A percentile compares a stretch with the other conserved stretches of the same genome.
Evolutionary conservation across 2,888 invertebrate genomes (phyloP).

Genomic region (Monopis laevigella): DNA sequence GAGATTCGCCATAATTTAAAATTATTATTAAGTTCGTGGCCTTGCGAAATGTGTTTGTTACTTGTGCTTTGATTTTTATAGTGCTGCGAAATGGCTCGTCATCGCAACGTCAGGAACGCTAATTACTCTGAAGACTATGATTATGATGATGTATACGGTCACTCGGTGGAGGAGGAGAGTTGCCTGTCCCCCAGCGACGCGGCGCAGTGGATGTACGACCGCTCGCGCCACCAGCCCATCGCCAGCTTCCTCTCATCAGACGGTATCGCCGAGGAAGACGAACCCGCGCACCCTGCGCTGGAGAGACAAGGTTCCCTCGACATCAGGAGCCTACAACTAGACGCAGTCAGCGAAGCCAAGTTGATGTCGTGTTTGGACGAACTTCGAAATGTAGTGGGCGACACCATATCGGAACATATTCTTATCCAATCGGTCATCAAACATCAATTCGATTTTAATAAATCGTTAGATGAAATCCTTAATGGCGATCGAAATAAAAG

Average conservation of each 20-base stretch:
- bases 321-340: slow-evolving; percentile 57
- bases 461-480: slow-evolving; percentile 78
- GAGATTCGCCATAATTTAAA: too few relatives aligned
- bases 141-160: slow-evolving; percentile 91
- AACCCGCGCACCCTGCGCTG: slow-evolving; percentile 38
- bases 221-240: slow-evolving; percentile 77
- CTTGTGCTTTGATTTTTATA: too few relatives aligned
- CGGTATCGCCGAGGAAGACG: slow-evolving; percentile 75
- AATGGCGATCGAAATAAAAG: slow-evolving; percentile 35
- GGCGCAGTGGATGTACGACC: slow-evolving; percentile 85
- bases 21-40: too few relatives aligned
- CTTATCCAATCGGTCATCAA: slow-evolving; percentile 77
- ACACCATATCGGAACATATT: slow-evolving; percentile 75
- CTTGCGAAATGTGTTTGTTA: too few relatives aligned
- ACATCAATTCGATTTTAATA: slow-evolving; percentile 76
- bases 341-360: slow-evolving; percentile 76
- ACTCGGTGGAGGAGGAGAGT: slow-evolving; percentile 93
- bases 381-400: slow-evolving; percentile 82
- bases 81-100: slow-evolving; percentile 93
- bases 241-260: slow-evolving; percentile 79
- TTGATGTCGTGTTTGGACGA: slow-evolving; percentile 87
- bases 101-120: slow-evolving; percentile 85
- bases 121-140: slow-evolving; percentile 92
- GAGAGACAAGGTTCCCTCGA: slow-evolving; percentile 56
- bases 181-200: slow-evolving; percentile 90